Conservation (phyloP, 2,888 invertebrate species). For the Serripes groenlandicus region DNA sequence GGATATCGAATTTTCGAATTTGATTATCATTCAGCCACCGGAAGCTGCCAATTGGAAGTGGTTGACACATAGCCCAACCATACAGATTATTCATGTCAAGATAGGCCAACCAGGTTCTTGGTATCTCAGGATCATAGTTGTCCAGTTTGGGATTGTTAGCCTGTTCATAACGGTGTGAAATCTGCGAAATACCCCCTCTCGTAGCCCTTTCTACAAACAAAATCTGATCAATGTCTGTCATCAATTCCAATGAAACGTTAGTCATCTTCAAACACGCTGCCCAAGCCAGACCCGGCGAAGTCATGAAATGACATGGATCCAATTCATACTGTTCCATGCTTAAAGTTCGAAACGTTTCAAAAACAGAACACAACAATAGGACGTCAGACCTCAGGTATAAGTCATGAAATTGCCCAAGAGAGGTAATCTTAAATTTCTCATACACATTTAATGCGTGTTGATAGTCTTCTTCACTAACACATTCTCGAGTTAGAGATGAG, state of each 20-base stretch:
- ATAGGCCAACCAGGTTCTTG: conserved; percentile 1
- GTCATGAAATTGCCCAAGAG: conserved; percentile 33
- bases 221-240: conserved; percentile 24
- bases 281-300: conserved; percentile 49
- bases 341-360: conserved; percentile 35
- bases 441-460: conserved; percentile 7
- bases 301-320: conserved; percentile 53
- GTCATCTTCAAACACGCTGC: conserved; percentile 29
- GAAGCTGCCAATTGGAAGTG: conserved; percentile 6
- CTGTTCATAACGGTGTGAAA: background rate
- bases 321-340: conserved; percentile 41
- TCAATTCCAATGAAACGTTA: conserved; percentile 4
- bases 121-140: conserved; percentile 10
- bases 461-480: conserved; percentile 15
- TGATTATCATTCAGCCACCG: conserved; percentile 12
- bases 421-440: background rate
- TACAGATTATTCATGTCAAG: conserved; percentile 29
- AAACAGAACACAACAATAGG: too few relatives aligned
- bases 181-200: conserved; percentile 20
- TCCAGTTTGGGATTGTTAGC: conserved; percentile 9
- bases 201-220: conserved; percentile 6
- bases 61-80: conserved; percentile 26
- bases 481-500: conserved; percentile 9
- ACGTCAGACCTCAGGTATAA: too few relatives aligned
- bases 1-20: conserved; percentile 9